phyloP scores from a whole-genome alignment of 2,888 invertebrate species.

The Ochropleura leucogaster region DNA sequence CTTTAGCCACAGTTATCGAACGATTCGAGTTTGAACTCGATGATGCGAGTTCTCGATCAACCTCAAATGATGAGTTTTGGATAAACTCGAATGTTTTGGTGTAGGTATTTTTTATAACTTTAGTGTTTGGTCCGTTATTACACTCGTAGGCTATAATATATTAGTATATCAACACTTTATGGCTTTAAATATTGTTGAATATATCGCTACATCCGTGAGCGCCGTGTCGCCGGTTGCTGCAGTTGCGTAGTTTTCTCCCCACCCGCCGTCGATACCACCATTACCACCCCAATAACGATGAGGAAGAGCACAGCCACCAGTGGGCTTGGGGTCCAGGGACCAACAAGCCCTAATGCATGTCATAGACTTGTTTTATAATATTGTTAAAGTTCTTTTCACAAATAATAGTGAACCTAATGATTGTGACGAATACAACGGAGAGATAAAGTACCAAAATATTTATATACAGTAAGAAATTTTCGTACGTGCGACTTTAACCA shows the following conservation, averaged over 20 bases:
- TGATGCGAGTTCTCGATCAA: slow-evolving; percentile 41
- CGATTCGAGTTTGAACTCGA: slow-evolving; percentile 43
- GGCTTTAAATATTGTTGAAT: not conserved
- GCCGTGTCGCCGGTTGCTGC: too few species aligned
- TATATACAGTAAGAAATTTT: not conserved
- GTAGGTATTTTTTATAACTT: slow-evolving; percentile 29
- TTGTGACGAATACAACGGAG: not conserved
- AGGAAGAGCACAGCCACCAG: too few species aligned
- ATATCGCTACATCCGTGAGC: too few species aligned
- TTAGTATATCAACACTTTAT: not conserved
- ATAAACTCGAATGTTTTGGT: slow-evolving; percentile 38
- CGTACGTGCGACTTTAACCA: too few species aligned
- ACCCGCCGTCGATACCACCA: too few species aligned
- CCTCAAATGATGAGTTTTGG: slow-evolving; percentile 58
- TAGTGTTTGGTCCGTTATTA: not conserved
- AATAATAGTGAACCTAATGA: not conserved
- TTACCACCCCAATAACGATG: too few species aligned
- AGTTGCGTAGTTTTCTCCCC: too few species aligned
- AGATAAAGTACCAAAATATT: not conserved
- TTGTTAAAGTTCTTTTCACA: not conserved
- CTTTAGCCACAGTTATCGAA: slow-evolving; percentile 78
- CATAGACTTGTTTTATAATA: too few species aligned
- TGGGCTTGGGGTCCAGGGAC: too few species aligned
- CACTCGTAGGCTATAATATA: not conserved
- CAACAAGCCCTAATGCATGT: too few species aligned